Evolutionary conservation across 2,113 vertebrate genomes (phyloP).

Genomic region (Noturus placidus): DNA sequence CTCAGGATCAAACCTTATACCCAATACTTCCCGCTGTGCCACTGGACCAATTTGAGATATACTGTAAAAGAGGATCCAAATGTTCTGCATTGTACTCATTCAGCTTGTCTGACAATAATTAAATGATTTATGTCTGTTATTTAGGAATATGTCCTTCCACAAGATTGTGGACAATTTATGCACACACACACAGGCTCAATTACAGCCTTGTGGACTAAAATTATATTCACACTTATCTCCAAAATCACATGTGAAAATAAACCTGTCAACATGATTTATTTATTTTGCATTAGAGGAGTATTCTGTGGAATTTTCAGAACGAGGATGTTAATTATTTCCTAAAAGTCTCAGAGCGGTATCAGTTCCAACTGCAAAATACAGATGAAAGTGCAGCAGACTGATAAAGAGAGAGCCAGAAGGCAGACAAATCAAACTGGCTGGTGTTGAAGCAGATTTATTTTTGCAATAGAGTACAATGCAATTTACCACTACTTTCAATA

Average conservation of each 20-base stretch:
- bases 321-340: slow-evolving; percentile 14
- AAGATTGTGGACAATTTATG: neutral
- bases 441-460: slow-evolving; percentile 11
- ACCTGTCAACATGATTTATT: slow-evolving; percentile 11
- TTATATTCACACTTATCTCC: neutral
- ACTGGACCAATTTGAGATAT: neutral
- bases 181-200: slow-evolving; percentile 12
- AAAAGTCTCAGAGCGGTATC: neutral
- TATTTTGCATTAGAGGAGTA: slow-evolving; percentile 15
- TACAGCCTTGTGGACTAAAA: slow-evolving; percentile 7
- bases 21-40: neutral
- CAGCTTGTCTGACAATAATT: neutral
- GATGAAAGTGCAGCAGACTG: slow-evolving; percentile 1
- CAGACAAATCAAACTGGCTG: slow-evolving; percentile 20
- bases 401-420: slow-evolving; percentile 13
- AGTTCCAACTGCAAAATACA: slow-evolving; percentile 9
- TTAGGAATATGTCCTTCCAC: neutral
- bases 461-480: slow-evolving; percentile 6
- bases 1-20: neutral
- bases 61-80: neutral
- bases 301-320: neutral
- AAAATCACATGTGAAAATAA: neutral
- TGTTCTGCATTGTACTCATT: neutral
- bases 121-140: neutral
- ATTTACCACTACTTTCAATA: slow-evolving; percentile 12